Evolutionary conservation across 2,888 invertebrate genomes (phyloP).

Genomic region (Rhopalosiphum nymphaeae): DNA sequence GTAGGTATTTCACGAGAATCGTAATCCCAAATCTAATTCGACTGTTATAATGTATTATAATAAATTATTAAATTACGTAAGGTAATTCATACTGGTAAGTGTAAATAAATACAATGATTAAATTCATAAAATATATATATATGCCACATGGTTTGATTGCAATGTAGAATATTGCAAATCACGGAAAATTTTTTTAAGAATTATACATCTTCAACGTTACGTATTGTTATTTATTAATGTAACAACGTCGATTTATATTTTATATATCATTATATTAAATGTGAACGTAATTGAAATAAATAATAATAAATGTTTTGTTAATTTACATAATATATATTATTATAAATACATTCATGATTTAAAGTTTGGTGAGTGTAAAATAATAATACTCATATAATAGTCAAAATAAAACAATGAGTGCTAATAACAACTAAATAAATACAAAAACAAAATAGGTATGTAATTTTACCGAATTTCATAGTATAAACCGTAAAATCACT

Average conservation of each 20-base stretch:
- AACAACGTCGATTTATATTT: neutral
- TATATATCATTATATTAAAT: neutral
- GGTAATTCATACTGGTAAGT: neutral
- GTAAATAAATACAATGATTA: neutral
- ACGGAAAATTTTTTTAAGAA: neutral
- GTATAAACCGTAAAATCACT: conserved; percentile 1
- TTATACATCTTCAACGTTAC: neutral
- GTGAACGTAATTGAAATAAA: neutral
- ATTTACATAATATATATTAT: neutral
- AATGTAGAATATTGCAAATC: neutral
- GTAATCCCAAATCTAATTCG: neutral
- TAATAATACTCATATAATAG: neutral
- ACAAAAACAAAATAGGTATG: conserved; percentile 25
- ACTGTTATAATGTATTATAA: neutral
- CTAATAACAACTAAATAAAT: conserved; percentile 46
- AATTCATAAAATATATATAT: neutral
- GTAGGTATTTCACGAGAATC: neutral
- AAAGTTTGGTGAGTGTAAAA: neutral
- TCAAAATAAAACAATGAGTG: conserved; percentile 38
- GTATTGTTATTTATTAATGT: too few relatives aligned
- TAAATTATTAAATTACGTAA: neutral
- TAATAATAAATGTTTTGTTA: neutral
- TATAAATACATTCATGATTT: neutral
- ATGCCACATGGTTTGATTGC: neutral
- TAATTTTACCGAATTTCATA: neutral